phyloP scores from a whole-genome alignment of 1,140 invertebrate genomes.

The Riptortus pedestris region DNA sequence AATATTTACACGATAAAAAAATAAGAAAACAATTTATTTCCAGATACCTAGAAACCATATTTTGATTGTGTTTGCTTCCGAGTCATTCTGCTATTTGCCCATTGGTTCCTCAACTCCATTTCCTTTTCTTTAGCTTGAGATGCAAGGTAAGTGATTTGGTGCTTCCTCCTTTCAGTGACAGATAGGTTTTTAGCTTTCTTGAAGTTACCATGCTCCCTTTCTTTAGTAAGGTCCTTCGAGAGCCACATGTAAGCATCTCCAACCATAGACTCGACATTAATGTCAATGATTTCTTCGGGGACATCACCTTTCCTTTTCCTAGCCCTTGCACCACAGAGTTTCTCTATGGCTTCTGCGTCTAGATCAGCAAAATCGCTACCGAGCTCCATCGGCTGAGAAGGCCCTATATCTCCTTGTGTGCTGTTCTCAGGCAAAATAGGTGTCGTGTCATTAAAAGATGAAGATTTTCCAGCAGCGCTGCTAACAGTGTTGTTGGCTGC shows the following conservation, averaged over 20 bases:
- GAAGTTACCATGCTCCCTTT: neutral
- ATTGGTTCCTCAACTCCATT: conserved; percentile 83
- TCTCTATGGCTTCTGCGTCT: conserved; percentile 3
- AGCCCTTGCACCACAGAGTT: conserved; percentile 13
- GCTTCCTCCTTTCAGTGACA: conserved; percentile 3
- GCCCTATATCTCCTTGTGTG: neutral
- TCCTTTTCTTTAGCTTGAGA: conserved; percentile 85
- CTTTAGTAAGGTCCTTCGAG: conserved; percentile 13
- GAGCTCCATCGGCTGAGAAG: neutral
- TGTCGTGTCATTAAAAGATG: neutral
- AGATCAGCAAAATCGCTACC: neutral
- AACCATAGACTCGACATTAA: conserved; percentile 5
- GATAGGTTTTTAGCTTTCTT: conserved; percentile 15
- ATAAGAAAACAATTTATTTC: too few relatives aligned
- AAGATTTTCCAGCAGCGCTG: neutral
- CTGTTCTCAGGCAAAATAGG: neutral
- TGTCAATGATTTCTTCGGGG: conserved; percentile 13
- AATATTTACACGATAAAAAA: too few relatives aligned
- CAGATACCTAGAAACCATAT: conserved; percentile 69
- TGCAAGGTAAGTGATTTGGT: conserved; percentile 18
- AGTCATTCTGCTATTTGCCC: conserved; percentile 75
- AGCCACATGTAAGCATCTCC: conserved; percentile 16
- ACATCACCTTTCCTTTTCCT: neutral
- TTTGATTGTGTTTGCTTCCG: conserved; percentile 76
- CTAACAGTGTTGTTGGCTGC: neutral